Percentiles rank a stretch among this genome's conserved stretches.
Conservation (phyloP, 2,888 invertebrate genomes). For the Odontomyia ornata region DNA sequence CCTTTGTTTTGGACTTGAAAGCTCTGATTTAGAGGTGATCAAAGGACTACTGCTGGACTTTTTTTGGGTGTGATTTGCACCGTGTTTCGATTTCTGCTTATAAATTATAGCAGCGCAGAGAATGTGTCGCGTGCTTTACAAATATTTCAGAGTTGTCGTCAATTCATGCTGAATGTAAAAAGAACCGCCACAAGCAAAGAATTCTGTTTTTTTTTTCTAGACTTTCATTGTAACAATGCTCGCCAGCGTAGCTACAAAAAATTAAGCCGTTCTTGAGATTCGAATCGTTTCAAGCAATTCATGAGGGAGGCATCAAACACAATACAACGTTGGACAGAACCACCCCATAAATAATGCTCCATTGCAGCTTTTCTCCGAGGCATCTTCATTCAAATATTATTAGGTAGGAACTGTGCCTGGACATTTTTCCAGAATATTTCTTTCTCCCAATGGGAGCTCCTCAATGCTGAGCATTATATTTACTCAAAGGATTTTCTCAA, state of each 20-base stretch:
- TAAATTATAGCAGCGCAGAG: conserved; percentile 31
- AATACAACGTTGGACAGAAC: background rate
- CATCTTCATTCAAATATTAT: conserved; percentile 37
- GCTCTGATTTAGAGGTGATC: conserved; percentile 23
- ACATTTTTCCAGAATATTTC: conserved; percentile 28
- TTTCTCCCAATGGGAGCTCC: background rate
- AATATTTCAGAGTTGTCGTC: conserved; percentile 22
- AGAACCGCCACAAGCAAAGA: conserved; percentile 31
- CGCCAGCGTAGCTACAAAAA: background rate
- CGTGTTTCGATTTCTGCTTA: conserved; percentile 15
- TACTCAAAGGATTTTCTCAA: conserved; percentile 42
- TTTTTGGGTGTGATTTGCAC: conserved; percentile 22
- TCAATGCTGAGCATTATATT: conserved; percentile 15
- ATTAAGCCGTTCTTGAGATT: conserved; percentile 15
- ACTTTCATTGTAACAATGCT: background rate
- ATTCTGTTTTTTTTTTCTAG: conserved; percentile 26
- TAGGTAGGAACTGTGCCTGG: conserved; percentile 11
- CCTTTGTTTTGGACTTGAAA: background rate
- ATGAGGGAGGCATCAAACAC: background rate
- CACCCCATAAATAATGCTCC: background rate
- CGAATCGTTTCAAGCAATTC: background rate
- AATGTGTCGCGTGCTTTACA: conserved; percentile 39
- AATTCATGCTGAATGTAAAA: background rate
- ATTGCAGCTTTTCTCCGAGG: background rate
- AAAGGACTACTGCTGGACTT: conserved; percentile 8